phyloP scores from a whole-genome alignment of 2,113 vertebrate genomes.

The human (Homo sapiens) region DNA sequence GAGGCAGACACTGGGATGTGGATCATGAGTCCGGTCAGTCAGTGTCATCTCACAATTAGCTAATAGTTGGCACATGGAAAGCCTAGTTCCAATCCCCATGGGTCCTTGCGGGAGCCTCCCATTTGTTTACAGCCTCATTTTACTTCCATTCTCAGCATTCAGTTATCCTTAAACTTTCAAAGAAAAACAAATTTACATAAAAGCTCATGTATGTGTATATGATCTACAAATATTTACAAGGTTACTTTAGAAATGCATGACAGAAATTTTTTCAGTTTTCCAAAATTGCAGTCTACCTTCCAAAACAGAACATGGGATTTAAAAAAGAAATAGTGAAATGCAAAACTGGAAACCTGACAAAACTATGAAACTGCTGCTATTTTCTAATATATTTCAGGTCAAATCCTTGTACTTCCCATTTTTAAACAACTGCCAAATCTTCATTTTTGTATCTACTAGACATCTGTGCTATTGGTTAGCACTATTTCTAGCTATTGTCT shows the following conservation, averaged over 20 bases:
- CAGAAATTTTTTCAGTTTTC: not conserved
- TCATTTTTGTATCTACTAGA: slow-evolving; percentile 78
- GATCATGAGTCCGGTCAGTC: not conserved
- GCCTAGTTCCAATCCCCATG: not conserved
- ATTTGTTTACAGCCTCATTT: slow-evolving; percentile 56
- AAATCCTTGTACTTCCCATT: slow-evolving; percentile 68
- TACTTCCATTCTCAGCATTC: not conserved
- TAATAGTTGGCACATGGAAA: slow-evolving; percentile 45
- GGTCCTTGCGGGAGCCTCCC: not conserved
- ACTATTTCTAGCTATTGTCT: slow-evolving; percentile 49
- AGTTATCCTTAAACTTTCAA: slow-evolving; percentile 42
- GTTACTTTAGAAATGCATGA: not conserved
- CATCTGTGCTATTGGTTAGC: slow-evolving; percentile 64
- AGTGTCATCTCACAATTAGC: slow-evolving; percentile 56
- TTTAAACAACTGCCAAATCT: slow-evolving; percentile 78
- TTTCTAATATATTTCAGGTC: slow-evolving; percentile 46
- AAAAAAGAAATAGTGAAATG: slow-evolving; percentile 42
- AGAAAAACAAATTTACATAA: slow-evolving; percentile 25
- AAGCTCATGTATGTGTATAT: not conserved
- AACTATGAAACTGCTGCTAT: not conserved
- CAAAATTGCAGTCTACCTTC: not conserved
- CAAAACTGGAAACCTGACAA: slow-evolving; percentile 59
- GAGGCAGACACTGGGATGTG: not conserved
- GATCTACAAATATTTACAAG: slow-evolving; percentile 42
- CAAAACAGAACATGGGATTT: slow-evolving; percentile 1